Evolutionary conservation across 1,140 invertebrate species (phyloP), one percentile per base, ranked within the genome.

Genomic region (Trichonephila inaurata): DNA sequence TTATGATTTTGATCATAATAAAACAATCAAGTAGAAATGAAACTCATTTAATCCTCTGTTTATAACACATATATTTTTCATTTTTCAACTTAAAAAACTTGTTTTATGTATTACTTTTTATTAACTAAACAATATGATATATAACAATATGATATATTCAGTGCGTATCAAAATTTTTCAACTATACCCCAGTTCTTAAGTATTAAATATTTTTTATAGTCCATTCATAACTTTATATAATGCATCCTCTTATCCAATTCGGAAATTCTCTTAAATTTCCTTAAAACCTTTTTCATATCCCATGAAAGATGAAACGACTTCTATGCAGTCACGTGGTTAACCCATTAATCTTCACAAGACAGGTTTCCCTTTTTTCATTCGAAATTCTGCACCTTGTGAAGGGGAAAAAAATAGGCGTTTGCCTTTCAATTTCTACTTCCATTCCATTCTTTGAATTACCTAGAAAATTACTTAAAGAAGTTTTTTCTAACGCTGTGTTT

Each of bases 361-460:
- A 69, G 66, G 19, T 62, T 12, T 14, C 66, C n/a, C 66, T 66
- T 66, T 66, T 69, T 69, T 69, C n/a, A 12, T 69, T 24, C n/a
- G 24, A 69, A 69, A 69, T 69, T 69, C 66, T n/a, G 66, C 66
- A 24, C 5, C 10, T 5, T 19, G 66, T 28, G 66, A 69, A 51
- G 7, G 66, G 10, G 66, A 69, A 66, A 69, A 66, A 69, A 69
- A 24, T 69, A 69, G 10, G 24, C 24, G 6, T 69, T 69, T 69
- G 66, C 66, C 66, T 69, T 69, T 69, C 66, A 69, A 69, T 28
- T 28, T 28, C 66, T 69, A 69, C 66, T 69, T n/a, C n/a, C 66
- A 69, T 69, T 69, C 66, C 24, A 69, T 69, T 69, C 66, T 69
- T 69, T 69, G 66, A 69, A 69, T 69, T 69, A 69, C 66, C 66